Evolutionary conservation across 92 coral and sea anemone genomes (phyloP).

Genomic region (Scolanthus callimorphus): DNA sequence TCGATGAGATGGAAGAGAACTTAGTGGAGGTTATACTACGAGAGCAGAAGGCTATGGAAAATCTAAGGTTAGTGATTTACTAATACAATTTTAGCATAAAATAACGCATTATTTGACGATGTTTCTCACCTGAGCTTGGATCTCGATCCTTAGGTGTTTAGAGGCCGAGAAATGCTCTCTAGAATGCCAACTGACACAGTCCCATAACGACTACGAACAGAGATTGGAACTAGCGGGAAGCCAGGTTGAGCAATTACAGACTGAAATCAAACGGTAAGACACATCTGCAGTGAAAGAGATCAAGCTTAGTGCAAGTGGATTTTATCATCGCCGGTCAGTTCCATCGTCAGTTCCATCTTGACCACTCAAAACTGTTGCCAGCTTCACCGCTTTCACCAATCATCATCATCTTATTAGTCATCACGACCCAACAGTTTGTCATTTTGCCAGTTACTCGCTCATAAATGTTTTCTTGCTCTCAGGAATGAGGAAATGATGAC

Average conservation of each 20-base stretch:
- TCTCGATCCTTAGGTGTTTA: too few species aligned
- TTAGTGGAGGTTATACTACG: slow-evolving; percentile 37
- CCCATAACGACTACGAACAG: background rate
- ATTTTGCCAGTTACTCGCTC: too few species aligned
- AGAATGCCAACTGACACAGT: background rate
- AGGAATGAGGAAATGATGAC: slow-evolving; percentile 67
- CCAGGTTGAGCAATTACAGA: background rate
- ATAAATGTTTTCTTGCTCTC: background rate
- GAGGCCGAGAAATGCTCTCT: background rate
- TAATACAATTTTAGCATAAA: too few species aligned
- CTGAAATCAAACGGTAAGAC: background rate
- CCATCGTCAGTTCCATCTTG: too few species aligned
- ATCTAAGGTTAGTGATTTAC: slow-evolving; percentile 17
- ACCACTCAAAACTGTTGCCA: too few species aligned
- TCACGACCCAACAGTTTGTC: too few species aligned
- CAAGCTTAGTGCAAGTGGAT: background rate
- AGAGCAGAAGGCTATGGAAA: slow-evolving; percentile 43
- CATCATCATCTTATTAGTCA: background rate
- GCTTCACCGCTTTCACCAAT: background rate
- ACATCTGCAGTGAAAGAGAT: background rate
- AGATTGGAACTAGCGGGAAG: background rate
- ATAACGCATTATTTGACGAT: background rate
- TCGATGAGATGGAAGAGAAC: slow-evolving; percentile 48
- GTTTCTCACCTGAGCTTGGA: too few species aligned
- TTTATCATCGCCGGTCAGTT: too few species aligned